phyloP scores from a whole-genome alignment of 2,113 vertebrate genomes.

The Reinhardtius hippoglossoides region DNA sequence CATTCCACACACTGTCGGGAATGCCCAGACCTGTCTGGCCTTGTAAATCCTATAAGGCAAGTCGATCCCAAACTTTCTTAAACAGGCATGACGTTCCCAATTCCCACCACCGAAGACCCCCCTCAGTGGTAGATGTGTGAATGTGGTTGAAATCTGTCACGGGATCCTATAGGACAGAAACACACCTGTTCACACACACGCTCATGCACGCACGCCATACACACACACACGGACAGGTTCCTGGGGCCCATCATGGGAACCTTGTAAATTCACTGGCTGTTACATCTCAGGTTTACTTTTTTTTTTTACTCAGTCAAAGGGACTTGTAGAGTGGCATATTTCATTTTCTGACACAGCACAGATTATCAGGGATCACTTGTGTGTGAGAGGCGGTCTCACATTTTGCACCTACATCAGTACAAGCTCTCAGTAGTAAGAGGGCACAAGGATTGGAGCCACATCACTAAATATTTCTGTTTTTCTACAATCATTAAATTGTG shows the following conservation, averaged over 20 bases:
- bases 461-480: neutral
- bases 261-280: neutral
- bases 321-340: neutral
- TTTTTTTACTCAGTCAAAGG: neutral
- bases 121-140: conserved; percentile 51
- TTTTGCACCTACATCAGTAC: neutral
- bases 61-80: conserved; percentile 50
- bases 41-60: conserved; percentile 68
- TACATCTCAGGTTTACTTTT: neutral
- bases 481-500: too few species aligned
- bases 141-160: conserved; percentile 52
- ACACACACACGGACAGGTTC: neutral
- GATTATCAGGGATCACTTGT: neutral
- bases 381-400: neutral
- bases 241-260: neutral
- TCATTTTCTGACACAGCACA: neutral
- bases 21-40: conserved; percentile 73
- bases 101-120: conserved; percentile 51
- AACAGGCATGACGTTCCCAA: conserved; percentile 45
- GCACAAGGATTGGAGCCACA: neutral
- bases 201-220: too few species aligned
- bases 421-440: neutral
- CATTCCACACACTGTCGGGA: conserved; percentile 46
- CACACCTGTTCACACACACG: conserved; percentile 27
- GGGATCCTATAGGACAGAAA: conserved; percentile 15